phyloP scores from a whole-genome alignment of 2,113 vertebrate species.

The Xiphias gladius region DNA sequence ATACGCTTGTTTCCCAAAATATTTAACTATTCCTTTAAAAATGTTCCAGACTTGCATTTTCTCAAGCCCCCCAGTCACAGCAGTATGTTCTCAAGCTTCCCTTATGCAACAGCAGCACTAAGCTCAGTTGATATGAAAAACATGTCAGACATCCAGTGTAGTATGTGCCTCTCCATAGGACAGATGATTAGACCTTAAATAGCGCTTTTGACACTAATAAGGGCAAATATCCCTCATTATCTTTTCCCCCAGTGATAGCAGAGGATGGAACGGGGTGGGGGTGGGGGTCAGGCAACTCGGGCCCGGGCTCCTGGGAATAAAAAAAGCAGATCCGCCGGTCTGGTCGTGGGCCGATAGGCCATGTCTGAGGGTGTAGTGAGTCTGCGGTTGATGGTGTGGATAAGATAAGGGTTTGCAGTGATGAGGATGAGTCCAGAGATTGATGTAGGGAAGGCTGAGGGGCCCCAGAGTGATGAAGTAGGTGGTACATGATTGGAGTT shows the following conservation, averaged over 20 bases:
- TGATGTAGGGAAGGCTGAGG: neutral
- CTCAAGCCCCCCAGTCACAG: neutral
- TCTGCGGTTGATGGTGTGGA: slow-evolving; percentile 46
- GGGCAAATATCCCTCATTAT: slow-evolving; percentile 83
- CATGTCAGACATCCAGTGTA: slow-evolving; percentile 72
- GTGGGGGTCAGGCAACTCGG: slow-evolving; percentile 8
- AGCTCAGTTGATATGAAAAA: slow-evolving; percentile 66
- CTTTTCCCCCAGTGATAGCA: slow-evolving; percentile 74
- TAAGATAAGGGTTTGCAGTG: slow-evolving; percentile 38
- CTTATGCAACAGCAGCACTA: slow-evolving; percentile 48
- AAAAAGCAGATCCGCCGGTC: slow-evolving; percentile 28
- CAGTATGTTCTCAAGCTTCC: slow-evolving; percentile 29
- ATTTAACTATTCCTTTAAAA: neutral
- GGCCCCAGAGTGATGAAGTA: slow-evolving; percentile 9
- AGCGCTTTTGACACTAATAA: slow-evolving; percentile 81
- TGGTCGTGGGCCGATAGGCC: slow-evolving; percentile 4
- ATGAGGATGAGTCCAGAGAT: slow-evolving; percentile 5
- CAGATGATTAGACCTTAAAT: slow-evolving; percentile 78
- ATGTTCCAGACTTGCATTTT: neutral
- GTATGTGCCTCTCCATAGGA: slow-evolving; percentile 46
- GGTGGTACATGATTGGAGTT: neutral
- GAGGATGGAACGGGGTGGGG: slow-evolving; percentile 22
- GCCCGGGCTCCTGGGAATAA: slow-evolving; percentile 43
- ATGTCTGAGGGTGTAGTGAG: slow-evolving; percentile 27
- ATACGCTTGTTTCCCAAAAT: neutral